Evolutionary conservation across 1,140 invertebrate species (phyloP), one percentile per base, ranked within the genome.

Genomic region (Achatina immaculata): DNA sequence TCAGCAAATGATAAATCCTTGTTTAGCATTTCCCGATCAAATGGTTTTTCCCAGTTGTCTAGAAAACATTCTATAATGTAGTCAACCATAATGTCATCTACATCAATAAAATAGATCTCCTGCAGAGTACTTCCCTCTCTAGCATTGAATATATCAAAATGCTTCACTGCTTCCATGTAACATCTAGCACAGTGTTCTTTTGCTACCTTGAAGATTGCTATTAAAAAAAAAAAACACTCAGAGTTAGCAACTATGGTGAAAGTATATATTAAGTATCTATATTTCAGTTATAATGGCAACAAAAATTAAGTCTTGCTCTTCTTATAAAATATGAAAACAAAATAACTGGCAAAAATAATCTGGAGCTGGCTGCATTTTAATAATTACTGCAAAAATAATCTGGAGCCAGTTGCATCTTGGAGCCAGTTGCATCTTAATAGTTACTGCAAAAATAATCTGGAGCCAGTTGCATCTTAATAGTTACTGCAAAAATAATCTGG

Each of bases 91-190:
- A 24, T 34, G 16, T 73, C 42, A 73, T 73, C 42, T 9, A 73
- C 43, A 73, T 73, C 71, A 73, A 73, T 43, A 73, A 73, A 73
- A 28, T 48, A 31, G 31, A 73, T 48, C n/a, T 73, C 45, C 28
- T 73, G 1, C 2, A 73, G 28, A 28, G 71, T 34, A 28, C 2
- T 2, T 21, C 24, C 4, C 3, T 43, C 9, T 48, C 16, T 19
- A 34, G 21, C 42, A 34, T 31, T 40, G 38, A 43, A n/a, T 0
- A 73, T 51, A 73, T 73, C 71, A 73, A 28, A 73, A 36, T 45
- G 38, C 34, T 73, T 73, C 28, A 73, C 71, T 28, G 71, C 71
- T 45, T 43, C 42, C 71, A 73, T 51, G 71, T 73, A 73, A 48
- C 28, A 34, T 31, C 42, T 45, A 36, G 71, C 71, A 48, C 71